These are phyloP conservation scores for Micromussa lordhowensis DNA, from an alignment of 92 coral and sea anemone species.

Conservation along the genomic window DNA sequence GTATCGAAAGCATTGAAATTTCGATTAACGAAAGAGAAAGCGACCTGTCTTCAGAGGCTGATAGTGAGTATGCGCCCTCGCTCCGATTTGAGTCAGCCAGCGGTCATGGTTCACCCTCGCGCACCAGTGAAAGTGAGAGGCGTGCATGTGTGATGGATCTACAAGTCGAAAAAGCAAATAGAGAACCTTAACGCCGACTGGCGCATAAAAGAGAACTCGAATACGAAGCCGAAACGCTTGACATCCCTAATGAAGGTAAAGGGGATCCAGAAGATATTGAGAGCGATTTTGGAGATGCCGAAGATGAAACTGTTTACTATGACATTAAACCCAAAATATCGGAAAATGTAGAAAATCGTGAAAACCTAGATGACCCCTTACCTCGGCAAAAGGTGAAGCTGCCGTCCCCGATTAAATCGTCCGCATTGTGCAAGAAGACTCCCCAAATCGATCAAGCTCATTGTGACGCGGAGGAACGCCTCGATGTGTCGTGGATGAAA, in stretches of 20 bases:
- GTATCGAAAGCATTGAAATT: slow-evolving; percentile 35
- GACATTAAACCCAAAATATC: no score
- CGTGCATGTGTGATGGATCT: no score
- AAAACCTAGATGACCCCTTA: no score
- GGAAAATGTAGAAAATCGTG: background rate
- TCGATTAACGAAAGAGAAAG: slow-evolving; percentile 26
- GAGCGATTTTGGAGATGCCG: slow-evolving; percentile 36
- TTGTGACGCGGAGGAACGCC: background rate
- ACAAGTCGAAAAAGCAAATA: no score
- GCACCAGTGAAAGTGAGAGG: no score
- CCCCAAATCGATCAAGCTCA: background rate
- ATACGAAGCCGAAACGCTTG: slow-evolving; percentile 44
- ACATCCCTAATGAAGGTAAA: slow-evolving; percentile 10
- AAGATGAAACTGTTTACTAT: slow-evolving; percentile 4
- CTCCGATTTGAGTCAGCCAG: no score
- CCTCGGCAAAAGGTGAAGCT: slow-evolving; percentile 19
- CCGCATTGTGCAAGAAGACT: background rate
- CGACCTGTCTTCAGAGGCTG: slow-evolving; percentile 26
- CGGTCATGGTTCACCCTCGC: no score
- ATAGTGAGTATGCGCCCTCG: slow-evolving; percentile 13
- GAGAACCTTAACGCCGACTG: no score
- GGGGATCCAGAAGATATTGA: slow-evolving; percentile 47
- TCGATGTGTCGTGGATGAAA: background rate
- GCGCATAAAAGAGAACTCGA: slow-evolving; percentile 50
- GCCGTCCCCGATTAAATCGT: slow-evolving; percentile 17